Evolutionary conservation across 1,140 invertebrate species (phyloP).

Genomic region (Adelges cooleyi): DNA sequence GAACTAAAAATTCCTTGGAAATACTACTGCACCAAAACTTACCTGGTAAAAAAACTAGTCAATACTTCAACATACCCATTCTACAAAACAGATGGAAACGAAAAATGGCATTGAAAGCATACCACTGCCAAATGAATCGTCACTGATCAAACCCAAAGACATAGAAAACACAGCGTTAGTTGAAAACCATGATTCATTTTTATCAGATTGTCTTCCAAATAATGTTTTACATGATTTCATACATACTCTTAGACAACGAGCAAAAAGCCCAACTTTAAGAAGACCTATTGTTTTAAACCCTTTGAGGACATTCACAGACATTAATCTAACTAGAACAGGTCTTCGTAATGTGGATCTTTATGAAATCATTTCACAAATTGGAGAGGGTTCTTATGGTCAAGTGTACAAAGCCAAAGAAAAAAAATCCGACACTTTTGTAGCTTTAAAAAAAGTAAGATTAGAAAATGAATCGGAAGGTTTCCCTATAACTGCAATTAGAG

Average conservation of each 20-base stretch:
- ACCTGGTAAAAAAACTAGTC: conserved; percentile 1
- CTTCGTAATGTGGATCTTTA: conserved; percentile 74
- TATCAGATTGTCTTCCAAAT: conserved; percentile 20
- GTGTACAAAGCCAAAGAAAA: conserved; percentile 94
- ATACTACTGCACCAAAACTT: not conserved
- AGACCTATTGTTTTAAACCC: conserved; percentile 16
- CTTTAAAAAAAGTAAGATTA: conserved; percentile 93
- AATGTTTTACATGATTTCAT: conserved; percentile 21
- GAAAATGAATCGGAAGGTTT: conserved; percentile 99
- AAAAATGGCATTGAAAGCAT: conserved; percentile 25
- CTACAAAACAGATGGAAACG: conserved; percentile 22
- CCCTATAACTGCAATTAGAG: conserved; percentile 96
- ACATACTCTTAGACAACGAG: conserved; percentile 14
- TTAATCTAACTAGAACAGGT: conserved; percentile 48
- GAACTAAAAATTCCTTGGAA: conserved; percentile 5
- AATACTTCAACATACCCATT: not conserved
- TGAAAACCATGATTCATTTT: conserved; percentile 26
- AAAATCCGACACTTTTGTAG: conserved; percentile 52
- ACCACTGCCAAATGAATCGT: conserved; percentile 14
- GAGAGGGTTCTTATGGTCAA: conserved; percentile 96
- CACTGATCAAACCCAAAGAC: not conserved
- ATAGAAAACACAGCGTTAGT: conserved; percentile 4
- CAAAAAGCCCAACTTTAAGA: conserved; percentile 20
- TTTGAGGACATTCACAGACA: not conserved
- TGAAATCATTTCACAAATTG: conserved; percentile 87